phyloP scores from a whole-genome alignment of 37 sponge, comb jelly and placozoan genomes.

The Oscarella lobularis region DNA sequence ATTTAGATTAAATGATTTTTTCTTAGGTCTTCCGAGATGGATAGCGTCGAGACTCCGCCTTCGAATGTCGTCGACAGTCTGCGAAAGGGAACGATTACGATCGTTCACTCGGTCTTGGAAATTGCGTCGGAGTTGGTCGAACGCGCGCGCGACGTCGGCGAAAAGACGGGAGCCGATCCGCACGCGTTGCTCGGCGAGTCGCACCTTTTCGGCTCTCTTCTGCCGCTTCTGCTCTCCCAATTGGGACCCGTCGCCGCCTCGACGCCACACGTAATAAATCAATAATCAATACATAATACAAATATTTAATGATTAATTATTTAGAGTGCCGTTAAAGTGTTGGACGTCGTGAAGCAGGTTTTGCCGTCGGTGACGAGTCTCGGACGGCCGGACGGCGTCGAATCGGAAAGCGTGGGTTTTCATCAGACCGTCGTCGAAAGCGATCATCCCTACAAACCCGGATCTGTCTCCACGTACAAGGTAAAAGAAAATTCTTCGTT shows the following conservation, averaged over 20 bases:
- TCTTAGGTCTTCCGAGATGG: neutral
- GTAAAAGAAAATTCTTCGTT: slow-evolving; percentile 9
- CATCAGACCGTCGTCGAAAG: slow-evolving; percentile 79
- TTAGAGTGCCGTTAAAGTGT: slow-evolving; percentile 29
- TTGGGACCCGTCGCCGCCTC: slow-evolving; percentile 57
- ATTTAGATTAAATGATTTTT: neutral
- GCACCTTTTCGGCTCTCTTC: slow-evolving; percentile 60
- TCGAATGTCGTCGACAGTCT: neutral
- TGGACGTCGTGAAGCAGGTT: slow-evolving; percentile 34
- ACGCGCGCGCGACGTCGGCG: neutral
- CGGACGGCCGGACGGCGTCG: neutral
- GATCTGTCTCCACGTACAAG: slow-evolving; percentile 52
- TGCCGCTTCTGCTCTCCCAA: slow-evolving; percentile 66
- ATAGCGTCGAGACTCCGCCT: neutral
- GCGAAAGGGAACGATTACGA: neutral
- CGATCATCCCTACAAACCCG: slow-evolving; percentile 82
- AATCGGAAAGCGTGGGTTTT: slow-evolving; percentile 10
- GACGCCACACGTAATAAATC: slow-evolving; percentile 59
- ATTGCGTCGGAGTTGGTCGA: neutral
- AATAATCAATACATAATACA: too few relatives aligned
- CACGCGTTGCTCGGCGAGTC: slow-evolving; percentile 31
- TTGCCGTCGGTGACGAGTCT: slow-evolving; percentile 35
- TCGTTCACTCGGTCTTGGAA: neutral
- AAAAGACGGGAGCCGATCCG: too few relatives aligned
- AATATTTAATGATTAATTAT: too few relatives aligned